Conservation (phyloP, 30 jellyfish, hydroid and myxozoan species). For the Haliclystus octoradiatus region DNA sequence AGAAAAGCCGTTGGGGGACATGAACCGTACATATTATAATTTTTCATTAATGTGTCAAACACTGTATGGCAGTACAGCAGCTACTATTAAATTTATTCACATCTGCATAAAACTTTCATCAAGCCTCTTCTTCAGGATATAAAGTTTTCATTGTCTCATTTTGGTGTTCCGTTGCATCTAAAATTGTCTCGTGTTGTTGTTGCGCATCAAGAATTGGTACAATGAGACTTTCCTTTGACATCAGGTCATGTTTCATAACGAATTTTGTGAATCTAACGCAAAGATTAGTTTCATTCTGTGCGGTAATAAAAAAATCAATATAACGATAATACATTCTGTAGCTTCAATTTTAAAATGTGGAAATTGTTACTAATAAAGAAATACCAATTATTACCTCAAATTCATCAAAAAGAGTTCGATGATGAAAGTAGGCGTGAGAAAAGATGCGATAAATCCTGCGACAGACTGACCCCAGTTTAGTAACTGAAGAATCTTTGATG, state of each 20-base stretch:
- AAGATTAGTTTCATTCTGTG: slow-evolving; percentile 90
- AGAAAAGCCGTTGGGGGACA: background rate
- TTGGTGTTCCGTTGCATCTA: no score
- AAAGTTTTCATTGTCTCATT: background rate
- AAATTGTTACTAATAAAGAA: no score
- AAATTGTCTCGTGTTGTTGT: background rate
- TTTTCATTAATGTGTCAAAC: no score
- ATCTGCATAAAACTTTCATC: no score
- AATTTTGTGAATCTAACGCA: slow-evolving; percentile 92
- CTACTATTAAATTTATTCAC: no score
- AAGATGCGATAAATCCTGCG: slow-evolving; percentile 88
- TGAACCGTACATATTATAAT: no score
- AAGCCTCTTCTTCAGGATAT: background rate
- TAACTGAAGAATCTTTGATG: slow-evolving; percentile 93
- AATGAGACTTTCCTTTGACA: slow-evolving; percentile 94
- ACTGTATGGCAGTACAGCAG: no score
- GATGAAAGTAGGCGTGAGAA: slow-evolving; percentile 97
- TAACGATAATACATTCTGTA: background rate
- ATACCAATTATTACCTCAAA: no score
- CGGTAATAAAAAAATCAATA: no score
- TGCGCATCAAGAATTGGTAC: slow-evolving; percentile 86
- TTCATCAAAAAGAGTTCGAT: slow-evolving; percentile 70
- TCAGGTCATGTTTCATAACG: slow-evolving; percentile 79
- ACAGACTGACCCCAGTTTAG: slow-evolving; percentile 94
- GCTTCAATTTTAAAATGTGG: background rate